Percentiles rank a stretch among this genome's conserved stretches.
These are phyloP conservation scores for Macrosoma leucophasiata DNA, from an alignment of 2,888 invertebrate genomes.

Conservation along the genomic window DNA sequence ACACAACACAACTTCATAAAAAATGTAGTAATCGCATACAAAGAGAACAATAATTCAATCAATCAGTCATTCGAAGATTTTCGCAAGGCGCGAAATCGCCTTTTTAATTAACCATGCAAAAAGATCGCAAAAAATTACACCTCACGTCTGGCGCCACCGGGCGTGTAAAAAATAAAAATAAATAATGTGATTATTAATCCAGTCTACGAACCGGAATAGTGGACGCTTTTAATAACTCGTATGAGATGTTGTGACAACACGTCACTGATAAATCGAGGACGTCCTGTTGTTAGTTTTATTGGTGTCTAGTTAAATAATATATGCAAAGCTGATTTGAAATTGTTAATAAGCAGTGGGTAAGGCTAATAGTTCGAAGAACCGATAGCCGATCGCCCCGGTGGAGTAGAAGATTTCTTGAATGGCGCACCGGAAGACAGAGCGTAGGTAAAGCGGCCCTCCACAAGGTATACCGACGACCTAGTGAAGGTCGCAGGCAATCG, in stretches of 20 bases:
- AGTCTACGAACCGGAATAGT: constrained; percentile 37
- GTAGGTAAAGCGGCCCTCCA: too few relatives aligned
- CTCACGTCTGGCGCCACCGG: constrained; percentile 51
- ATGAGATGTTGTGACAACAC: constrained; percentile 45
- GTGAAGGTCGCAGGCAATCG: too few relatives aligned
- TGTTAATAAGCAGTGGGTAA: too few relatives aligned
- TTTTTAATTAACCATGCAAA: constrained; percentile 36
- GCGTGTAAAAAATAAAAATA: constrained; percentile 40
- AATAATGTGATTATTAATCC: constrained; percentile 61
- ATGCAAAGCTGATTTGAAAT: too few relatives aligned
- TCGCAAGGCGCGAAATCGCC: constrained; percentile 4
- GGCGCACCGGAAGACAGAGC: too few relatives aligned
- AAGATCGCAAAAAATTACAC: constrained; percentile 31
- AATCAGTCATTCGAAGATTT: too few relatives aligned
- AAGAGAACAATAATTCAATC: background rate
- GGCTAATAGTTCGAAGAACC: too few relatives aligned
- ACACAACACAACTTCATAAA: too few relatives aligned
- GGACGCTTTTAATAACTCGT: constrained; percentile 14
- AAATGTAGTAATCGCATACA: too few relatives aligned
- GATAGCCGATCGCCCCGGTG: too few relatives aligned
- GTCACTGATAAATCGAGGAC: constrained; percentile 24
- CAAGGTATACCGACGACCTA: too few relatives aligned
- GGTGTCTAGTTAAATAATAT: background rate
- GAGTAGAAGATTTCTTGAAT: too few relatives aligned
- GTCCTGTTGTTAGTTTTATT: background rate